Evolutionary conservation across 2,888 invertebrate genomes (phyloP).

Genomic region (Lithophane ornitopus): DNA sequence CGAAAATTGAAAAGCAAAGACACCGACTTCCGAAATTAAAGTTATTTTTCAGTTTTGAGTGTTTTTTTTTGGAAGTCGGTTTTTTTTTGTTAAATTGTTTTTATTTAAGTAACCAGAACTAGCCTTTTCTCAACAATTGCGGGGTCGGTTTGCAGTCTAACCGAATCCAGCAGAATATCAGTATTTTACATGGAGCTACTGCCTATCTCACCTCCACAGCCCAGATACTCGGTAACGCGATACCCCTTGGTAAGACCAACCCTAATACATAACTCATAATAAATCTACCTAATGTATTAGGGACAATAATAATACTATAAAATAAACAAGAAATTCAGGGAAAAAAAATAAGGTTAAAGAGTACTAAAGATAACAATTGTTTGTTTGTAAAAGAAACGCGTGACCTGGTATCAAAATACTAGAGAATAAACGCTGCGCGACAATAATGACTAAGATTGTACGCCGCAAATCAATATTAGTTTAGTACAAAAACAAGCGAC

Average conservation of each 20-base stretch:
- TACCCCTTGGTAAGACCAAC: neutral
- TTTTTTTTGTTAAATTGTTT: too few species aligned
- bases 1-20: too few species aligned
- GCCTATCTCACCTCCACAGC: too few species aligned
- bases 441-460: constrained; percentile 25
- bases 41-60: too few species aligned
- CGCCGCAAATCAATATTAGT: constrained; percentile 34
- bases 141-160: too few species aligned
- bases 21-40: too few species aligned
- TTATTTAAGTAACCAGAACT: neutral
- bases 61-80: too few species aligned
- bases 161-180: too few species aligned
- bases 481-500: constrained; percentile 28
- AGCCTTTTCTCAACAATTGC: too few species aligned
- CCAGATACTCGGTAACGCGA: neutral
- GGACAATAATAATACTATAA: constrained; percentile 6
- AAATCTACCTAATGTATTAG: constrained; percentile 17
- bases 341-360: constrained; percentile 39
- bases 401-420: constrained; percentile 42
- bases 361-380: constrained; percentile 42
- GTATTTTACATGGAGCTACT: too few species aligned
- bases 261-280: neutral
- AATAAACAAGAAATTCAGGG: constrained; percentile 36
- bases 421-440: constrained; percentile 28
- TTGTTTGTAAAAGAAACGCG: constrained; percentile 44